Conservation (phyloP, 2,113 vertebrate species). For the Pyxicephalus adspersus region DNA sequence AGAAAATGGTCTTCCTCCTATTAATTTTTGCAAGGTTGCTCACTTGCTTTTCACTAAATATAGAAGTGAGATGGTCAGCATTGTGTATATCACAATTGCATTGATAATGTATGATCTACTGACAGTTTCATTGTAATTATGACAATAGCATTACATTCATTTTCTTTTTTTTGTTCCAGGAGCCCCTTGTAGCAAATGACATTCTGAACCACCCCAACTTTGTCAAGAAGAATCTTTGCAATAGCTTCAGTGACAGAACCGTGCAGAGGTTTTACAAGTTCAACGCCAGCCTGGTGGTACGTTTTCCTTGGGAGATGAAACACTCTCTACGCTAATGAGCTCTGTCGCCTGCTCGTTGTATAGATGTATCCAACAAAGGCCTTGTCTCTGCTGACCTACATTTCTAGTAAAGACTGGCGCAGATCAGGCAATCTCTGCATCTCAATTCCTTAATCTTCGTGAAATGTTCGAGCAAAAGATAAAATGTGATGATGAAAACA, state of each 20-base stretch:
- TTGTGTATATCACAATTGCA: no score
- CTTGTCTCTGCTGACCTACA: conserved; percentile 5
- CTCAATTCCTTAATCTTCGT: not conserved
- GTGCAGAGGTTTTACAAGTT: conserved; percentile 98
- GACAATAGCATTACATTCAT: accelerated
- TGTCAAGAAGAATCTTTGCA: conserved; percentile 97
- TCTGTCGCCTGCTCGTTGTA: not conserved
- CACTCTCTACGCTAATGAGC: not conserved
- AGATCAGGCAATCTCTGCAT: not conserved
- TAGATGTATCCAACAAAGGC: not conserved
- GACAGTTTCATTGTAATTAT: no score
- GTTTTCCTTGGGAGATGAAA: conserved; percentile 44
- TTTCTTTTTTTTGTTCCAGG: conserved; percentile 68
- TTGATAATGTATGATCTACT: no score
- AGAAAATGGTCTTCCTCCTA: no score
- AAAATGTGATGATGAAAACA: no score
- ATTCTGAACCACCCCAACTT: conserved; percentile 98
- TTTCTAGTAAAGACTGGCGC: not conserved
- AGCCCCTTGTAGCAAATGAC: conserved; percentile 96
- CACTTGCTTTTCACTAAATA: no score
- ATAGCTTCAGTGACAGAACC: conserved; percentile 98
- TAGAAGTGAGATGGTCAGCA: no score
- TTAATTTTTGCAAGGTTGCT: no score
- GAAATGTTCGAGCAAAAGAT: no score
- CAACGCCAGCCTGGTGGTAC: conserved; percentile 93